Evolutionary conservation across 2,888 invertebrate species (phyloP), one percentile per base, ranked within the genome.

Genomic region (Chrysolina haemoptera): DNA sequence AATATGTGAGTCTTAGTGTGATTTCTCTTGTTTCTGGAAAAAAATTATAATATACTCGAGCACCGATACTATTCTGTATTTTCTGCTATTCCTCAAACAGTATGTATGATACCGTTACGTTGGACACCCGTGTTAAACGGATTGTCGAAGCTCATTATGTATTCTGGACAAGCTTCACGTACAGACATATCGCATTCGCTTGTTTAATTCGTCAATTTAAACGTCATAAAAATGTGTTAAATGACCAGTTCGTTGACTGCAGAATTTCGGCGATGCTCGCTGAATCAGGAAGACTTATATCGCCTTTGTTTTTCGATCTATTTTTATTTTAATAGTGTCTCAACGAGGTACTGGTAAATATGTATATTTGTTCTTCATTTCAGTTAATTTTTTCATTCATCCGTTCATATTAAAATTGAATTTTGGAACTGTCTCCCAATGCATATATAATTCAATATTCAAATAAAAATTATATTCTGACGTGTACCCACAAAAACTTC

Each of bases 161-260:
- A 53, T 53, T 53, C 53, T 53, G 53, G 6, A 18, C 53, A 18
- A 20, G 53, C 20, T 11, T 5, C 18, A 22, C 53, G 12, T 20
- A 11, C 53, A 53, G 20, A 53, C 53, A 18, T 12, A 53, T 53
- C 12, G 53, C 12, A 20, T 53, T 53, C 53, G 14, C 18, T 53
- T 12, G 53, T 53, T 35, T 53, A 53, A 53, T 53, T 22, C 22
- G 12, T 53, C 53, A 53, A 53, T 20, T 53, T 10, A 53, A 53
- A 53, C 12, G 20, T 53, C 22, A 53, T 12, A 53, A 12, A 53
- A 43, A 14, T 14, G 20, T 22, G 53, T 53, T 18, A 12, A 20
- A 14, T 20, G 20, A 12, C 11, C 22, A 53, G 53, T 53, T 53
- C 53, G 53, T 22, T 53, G 53, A 53, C 50, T 43, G 43, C 50